Evolutionary conservation across 2,113 vertebrate species (phyloP).

Genomic region (Naja naja): DNA sequence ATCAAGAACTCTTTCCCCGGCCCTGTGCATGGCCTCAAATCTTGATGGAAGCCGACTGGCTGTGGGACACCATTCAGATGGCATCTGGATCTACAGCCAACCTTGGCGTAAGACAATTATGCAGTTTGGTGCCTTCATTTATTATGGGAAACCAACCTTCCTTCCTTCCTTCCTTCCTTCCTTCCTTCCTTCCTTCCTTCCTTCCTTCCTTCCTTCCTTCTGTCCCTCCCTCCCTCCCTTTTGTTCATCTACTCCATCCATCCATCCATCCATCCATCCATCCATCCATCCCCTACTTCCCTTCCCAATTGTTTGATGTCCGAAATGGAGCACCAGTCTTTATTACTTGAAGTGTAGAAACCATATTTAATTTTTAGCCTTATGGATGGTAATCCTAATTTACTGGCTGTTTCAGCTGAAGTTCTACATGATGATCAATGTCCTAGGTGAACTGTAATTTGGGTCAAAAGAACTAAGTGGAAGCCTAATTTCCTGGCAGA

Average conservation of each 20-base stretch:
- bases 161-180: not conserved
- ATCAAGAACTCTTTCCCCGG: constrained; percentile 54
- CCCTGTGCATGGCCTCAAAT: constrained; percentile 75
- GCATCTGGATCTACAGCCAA: constrained; percentile 72
- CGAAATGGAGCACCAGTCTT: no score
- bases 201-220: not conserved
- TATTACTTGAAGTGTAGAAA: no score
- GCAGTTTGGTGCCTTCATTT: not conserved
- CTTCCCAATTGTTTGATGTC: no score
- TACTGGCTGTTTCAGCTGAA: no score
- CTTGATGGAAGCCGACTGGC: constrained; percentile 59
- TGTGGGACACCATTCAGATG: constrained; percentile 77
- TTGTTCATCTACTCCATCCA: not conserved
- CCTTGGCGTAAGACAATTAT: constrained; percentile 67
- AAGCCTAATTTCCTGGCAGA: no score
- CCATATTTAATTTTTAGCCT: no score
- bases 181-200: not conserved
- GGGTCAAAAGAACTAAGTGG: no score
- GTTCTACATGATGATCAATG: no score
- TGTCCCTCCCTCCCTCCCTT: not conserved
- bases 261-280: no score
- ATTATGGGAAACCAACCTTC: not conserved
- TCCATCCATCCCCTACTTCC: no score
- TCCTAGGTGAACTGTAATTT: no score
- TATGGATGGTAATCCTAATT: no score